Conservation (phyloP, 2,113 vertebrate genomes). For the Lathamus discolor region DNA sequence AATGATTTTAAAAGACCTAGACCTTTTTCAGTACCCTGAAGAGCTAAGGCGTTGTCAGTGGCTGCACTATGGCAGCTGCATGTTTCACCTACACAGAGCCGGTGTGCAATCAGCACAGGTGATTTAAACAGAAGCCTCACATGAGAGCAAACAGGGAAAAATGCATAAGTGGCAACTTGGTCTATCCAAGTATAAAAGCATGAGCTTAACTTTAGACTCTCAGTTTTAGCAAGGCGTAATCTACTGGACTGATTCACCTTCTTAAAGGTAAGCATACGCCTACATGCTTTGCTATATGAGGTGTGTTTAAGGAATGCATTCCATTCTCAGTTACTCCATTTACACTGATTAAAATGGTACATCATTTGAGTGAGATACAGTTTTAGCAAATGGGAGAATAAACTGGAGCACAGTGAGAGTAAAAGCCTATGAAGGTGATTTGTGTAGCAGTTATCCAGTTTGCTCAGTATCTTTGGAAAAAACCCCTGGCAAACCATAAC, state of each 20-base stretch:
- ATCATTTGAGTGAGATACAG: background rate
- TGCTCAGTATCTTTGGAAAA: background rate
- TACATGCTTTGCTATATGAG: background rate
- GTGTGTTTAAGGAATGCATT: background rate
- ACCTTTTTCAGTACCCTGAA: background rate
- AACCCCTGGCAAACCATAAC: background rate
- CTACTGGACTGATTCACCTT: background rate
- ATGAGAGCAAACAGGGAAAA: background rate
- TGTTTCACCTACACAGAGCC: background rate
- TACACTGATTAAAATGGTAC: background rate
- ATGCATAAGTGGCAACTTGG: background rate
- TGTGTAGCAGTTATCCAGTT: background rate
- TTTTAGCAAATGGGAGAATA: background rate
- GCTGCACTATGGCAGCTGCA: background rate
- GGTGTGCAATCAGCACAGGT: rapidly evolving
- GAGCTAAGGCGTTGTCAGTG: background rate
- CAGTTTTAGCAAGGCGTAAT: background rate
- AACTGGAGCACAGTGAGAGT: background rate
- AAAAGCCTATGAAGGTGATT: background rate
- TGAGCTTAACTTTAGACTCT: background rate
- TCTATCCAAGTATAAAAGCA: background rate
- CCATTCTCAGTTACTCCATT: background rate
- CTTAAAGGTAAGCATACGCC: background rate
- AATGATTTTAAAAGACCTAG: background rate
- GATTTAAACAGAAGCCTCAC: background rate